These are phyloP conservation scores for Apogon talboti DNA, from an alignment of 2,797 vertebrate species.

Conservation along the genomic window DNA sequence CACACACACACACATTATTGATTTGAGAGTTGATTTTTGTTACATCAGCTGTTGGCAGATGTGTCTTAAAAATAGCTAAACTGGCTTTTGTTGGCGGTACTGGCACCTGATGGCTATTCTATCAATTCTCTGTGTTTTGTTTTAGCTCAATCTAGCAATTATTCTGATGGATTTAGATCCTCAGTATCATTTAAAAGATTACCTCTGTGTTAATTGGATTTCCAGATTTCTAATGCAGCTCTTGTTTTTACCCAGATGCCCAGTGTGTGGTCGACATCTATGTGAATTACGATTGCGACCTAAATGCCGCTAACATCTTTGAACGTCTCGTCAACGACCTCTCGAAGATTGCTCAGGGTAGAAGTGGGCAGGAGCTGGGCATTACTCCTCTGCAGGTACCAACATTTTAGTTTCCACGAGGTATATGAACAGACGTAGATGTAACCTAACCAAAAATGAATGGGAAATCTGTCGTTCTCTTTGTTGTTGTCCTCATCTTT, in stretches of 20 bases:
- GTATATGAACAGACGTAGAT: too few species aligned
- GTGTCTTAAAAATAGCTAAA: background rate
- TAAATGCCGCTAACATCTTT: slow-evolving; percentile 98
- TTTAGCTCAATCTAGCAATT: background rate
- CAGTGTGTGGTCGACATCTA: slow-evolving; percentile 99
- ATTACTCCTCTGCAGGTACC: slow-evolving; percentile 86
- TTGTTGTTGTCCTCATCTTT: too few species aligned
- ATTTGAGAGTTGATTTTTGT: background rate
- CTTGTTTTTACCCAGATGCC: slow-evolving; percentile 85
- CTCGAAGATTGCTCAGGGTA: slow-evolving; percentile 96
- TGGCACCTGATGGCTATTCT: background rate
- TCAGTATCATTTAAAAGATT: background rate
- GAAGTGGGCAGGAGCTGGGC: slow-evolving; percentile 95
- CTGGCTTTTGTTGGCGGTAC: background rate
- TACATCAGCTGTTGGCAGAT: background rate
- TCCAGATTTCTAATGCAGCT: background rate
- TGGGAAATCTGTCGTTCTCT: too few species aligned
- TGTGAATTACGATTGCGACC: slow-evolving; percentile 98
- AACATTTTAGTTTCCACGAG: background rate
- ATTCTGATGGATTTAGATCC: background rate
- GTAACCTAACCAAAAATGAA: too few species aligned
- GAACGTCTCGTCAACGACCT: slow-evolving; percentile 96
- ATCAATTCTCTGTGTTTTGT: background rate
- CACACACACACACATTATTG: background rate
- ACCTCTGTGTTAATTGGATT: background rate